A percentile compares a stretch with the other conserved stretches of the same genome.
These are phyloP conservation scores for Abrostola triplasia DNA, from an alignment of 2,888 invertebrate species.

Conservation along the genomic window DNA sequence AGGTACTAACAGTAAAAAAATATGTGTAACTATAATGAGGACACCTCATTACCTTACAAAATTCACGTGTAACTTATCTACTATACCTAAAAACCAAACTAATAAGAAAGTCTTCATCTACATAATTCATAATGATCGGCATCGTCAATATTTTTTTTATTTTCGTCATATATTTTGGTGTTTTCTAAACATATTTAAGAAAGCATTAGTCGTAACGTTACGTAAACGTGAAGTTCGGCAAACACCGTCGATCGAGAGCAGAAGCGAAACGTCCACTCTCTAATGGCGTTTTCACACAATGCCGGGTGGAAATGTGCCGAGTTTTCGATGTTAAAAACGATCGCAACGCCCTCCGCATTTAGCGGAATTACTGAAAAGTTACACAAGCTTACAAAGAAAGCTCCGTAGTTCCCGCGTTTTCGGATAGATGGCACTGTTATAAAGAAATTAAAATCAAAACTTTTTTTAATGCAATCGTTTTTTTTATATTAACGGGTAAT, in stretches of 20 bases:
- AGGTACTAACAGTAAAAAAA: too few species aligned
- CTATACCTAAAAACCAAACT: too few species aligned
- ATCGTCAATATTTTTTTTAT: too few species aligned
- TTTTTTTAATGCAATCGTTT: not conserved
- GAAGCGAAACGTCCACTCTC: slow-evolving; percentile 31
- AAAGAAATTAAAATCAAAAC: slow-evolving; percentile 7
- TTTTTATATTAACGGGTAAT: not conserved
- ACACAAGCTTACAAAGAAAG: slow-evolving; percentile 63
- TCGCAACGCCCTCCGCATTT: slow-evolving; percentile 70
- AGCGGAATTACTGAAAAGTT: slow-evolving; percentile 64
- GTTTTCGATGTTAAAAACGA: slow-evolving; percentile 43
- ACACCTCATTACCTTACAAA: too few species aligned
- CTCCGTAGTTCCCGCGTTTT: slow-evolving; percentile 63
- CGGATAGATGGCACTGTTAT: slow-evolving; percentile 72
- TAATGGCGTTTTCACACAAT: slow-evolving; percentile 27
- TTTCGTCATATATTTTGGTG: too few species aligned
- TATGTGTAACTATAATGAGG: too few species aligned
- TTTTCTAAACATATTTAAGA: too few species aligned
- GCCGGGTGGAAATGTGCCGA: slow-evolving; percentile 24
- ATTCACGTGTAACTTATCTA: too few species aligned
- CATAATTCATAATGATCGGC: too few species aligned
- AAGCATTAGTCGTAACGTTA: too few species aligned
- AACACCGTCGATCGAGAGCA: not conserved
- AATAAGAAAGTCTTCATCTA: too few species aligned
- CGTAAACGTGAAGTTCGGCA: slow-evolving; percentile 5